Evolutionary conservation across 2,113 vertebrate genomes (phyloP), one percentile per base, ranked within the genome.

Genomic region (Solea solea): DNA sequence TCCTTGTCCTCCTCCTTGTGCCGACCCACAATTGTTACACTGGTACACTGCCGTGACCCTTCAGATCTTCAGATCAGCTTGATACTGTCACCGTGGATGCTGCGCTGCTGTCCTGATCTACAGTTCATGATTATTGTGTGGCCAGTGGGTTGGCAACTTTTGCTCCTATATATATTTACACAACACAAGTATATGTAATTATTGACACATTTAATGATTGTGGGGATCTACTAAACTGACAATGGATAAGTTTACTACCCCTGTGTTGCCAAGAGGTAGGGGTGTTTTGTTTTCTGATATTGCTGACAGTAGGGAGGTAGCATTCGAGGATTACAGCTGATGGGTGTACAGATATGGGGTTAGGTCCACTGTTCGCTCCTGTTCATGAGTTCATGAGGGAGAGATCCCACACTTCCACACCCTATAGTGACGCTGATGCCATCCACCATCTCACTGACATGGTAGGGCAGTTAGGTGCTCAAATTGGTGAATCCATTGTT

Each of bases 401-500:
- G 41, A 2, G 16, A 53, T 39, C 70, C 3, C 58, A 7, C 1
- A 68, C 13, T 8, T 64, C 52, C 41, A 73, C 70, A 49, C 50
- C 63, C 4, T 0, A 2, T 4, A 40, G 63, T 58, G 39, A 57
- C 39, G 15, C 15, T 13, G 25, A 56, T 56, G 64, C 15, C 13
- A 28, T 68, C 40, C 9, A 44, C 40, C 51, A 39, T 0, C 45
- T 69, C 25, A 41, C 74, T 40, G 46, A 71, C 50, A 78, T 66
- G 67, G 48, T 66, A 10, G 61, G 53, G 1, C 49, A 60, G 48
- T 54, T 65, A 42, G 55, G 68, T 42, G 56, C 62, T 34, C 55
- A 72, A 6, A 72, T 60, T 10, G 48, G 61, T 14, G 53, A 71
- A 7, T 77, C 34, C n/a, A 57, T 57, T 69, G 52, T 76, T 14